phyloP scores from a whole-genome alignment of 2,113 vertebrate genomes.

The Pluvianellus socialis region DNA sequence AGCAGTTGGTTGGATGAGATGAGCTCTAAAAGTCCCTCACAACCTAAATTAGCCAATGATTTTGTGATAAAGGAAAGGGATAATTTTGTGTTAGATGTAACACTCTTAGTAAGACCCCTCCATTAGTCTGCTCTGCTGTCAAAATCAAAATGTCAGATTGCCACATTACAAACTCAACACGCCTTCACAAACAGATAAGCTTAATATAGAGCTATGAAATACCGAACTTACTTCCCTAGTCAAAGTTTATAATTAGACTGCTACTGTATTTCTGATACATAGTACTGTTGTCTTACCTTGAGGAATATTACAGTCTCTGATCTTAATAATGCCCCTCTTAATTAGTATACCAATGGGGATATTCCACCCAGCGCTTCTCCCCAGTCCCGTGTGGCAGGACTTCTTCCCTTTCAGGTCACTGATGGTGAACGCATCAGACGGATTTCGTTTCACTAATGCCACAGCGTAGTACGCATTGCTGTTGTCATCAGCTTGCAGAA shows the following conservation, averaged over 20 bases:
- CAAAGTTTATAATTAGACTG: not conserved
- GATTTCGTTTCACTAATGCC: constrained; percentile 81
- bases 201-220: not conserved
- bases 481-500: not conserved
- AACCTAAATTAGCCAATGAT: not conserved
- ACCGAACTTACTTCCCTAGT: not conserved
- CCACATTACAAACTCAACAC: not conserved
- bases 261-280: not conserved
- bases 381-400: constrained; percentile 88
- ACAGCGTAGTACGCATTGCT: constrained; percentile 83
- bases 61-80: not conserved
- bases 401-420: constrained; percentile 80
- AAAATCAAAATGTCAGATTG: not conserved
- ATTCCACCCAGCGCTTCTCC: constrained; percentile 87
- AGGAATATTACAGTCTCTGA: constrained; percentile 77
- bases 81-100: rapidly evolving
- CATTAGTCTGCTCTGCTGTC: not conserved
- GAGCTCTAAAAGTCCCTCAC: not conserved
- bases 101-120: not conserved
- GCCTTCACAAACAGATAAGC: not conserved
- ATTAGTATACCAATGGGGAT: constrained; percentile 83
- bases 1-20: not conserved
- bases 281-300: constrained; percentile 78
- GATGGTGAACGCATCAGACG: constrained; percentile 76
- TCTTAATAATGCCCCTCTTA: constrained; percentile 81